Evolutionary conservation across 1,140 invertebrate genomes (phyloP).

Genomic region (Choristoneura fumiferana): DNA sequence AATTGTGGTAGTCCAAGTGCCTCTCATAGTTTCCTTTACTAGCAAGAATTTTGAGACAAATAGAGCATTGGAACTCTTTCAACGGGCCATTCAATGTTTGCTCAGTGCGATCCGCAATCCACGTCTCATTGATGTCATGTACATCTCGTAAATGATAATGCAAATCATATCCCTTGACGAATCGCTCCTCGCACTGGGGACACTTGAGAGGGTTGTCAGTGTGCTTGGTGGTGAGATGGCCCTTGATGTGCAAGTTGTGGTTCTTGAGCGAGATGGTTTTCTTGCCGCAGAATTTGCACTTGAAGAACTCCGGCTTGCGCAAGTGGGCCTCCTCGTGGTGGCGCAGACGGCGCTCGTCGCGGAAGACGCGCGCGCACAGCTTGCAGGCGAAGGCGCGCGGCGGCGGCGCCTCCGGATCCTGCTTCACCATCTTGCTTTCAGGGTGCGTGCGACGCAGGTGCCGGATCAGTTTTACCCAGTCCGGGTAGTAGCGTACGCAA

Average conservation of each 20-base stretch:
- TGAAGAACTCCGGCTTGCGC: constrained; percentile 65
- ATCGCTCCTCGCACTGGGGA: constrained; percentile 60
- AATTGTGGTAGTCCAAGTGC: constrained; percentile 74
- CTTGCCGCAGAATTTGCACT: constrained; percentile 74
- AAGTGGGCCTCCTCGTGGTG: constrained; percentile 64
- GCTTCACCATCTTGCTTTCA: constrained; percentile 74
- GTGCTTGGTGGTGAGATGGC: constrained; percentile 63
- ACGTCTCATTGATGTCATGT: constrained; percentile 65
- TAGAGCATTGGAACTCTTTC: constrained; percentile 68
- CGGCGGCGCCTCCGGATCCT: constrained; percentile 66
- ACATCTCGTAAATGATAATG: constrained; percentile 65
- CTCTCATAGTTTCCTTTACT: constrained; percentile 68
- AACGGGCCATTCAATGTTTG: constrained; percentile 48
- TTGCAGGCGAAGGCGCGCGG: constrained; percentile 60
- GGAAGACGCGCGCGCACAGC: constrained; percentile 69
- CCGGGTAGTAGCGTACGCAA: constrained; percentile 62
- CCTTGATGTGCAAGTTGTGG: constrained; percentile 67
- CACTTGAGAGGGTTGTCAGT: constrained; percentile 65
- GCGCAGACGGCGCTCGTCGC: constrained; percentile 56
- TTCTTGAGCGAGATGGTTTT: constrained; percentile 64
- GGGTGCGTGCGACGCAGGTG: constrained; percentile 68
- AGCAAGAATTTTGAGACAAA: constrained; percentile 71
- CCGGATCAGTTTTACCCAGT: constrained; percentile 61
- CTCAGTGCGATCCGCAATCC: constrained; percentile 57
- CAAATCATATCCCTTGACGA: constrained; percentile 61